Base-by-base conservation (phyloP, 2,888 invertebrate genomes). In the Dryomyza anilis region DNA sequence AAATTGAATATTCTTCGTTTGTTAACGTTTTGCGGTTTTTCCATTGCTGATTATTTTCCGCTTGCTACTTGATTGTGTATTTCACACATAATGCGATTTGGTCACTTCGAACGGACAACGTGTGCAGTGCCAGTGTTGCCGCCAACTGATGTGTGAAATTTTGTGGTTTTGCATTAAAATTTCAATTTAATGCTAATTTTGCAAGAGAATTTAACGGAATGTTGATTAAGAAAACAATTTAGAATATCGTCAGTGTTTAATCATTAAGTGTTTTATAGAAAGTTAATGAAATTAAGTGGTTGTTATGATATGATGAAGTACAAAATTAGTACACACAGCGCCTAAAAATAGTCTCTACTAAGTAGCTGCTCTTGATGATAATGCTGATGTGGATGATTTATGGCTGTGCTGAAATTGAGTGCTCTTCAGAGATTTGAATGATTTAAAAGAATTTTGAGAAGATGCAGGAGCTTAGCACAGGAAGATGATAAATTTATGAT, bases 1-100 rank as follows among this genome's bases (percentile, higher is more conserved):
- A 50, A 50, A 50, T 50, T 27, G 25, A 50, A 50, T 50, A 25
- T 50, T 50, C 50, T 50, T 50, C 50, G 25, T 50, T 50, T n/a
- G 25, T 25, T 50, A 50, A 50, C 25, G 50, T 14, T 25, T 43
- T 50, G 50, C 25, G 50, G 50, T 50, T 48, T 48, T 25, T 8
- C 46, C 48, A 48, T 48, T 50, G 50, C 23, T 27, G n/a, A 50
- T 50, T 50, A 25, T n/a, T n/a, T n/a, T 7, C 4, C 4, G 14
- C 39, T 7, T n/a, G 7, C 3, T n/a, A 12, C 39, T n/a, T n/a
- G 39, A n/a, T n/a, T n/a, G 39, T 12, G 4, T n/a, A 7, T 39
- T 39, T 39, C 39, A 3, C 39, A 39, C 39, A 39, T 39, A 39
- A 39, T 39, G 39, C 39, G 39, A 39, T 39, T 39, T 39, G 39